Evolutionary conservation across 92 coral and sea anemone genomes (phyloP), one percentile per base, ranked within the genome.

Genomic region (Umimayanthus kanabou): DNA sequence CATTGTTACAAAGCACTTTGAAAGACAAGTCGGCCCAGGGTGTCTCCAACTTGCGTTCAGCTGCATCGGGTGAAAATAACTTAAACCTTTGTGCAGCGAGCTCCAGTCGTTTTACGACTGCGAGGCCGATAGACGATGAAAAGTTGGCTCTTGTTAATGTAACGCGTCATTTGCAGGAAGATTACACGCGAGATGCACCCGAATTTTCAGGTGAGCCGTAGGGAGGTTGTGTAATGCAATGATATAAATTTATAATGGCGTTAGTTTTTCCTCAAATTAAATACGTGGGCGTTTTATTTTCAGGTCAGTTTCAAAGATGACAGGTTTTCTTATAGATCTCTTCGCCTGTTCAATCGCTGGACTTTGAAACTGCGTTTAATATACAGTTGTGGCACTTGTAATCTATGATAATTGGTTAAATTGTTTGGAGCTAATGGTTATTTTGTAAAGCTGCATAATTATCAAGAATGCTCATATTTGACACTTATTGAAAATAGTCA

Each of bases 71-170:
- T 28, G 87, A 83, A 67, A 91, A 91, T 45, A 88, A 91, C 79
- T 64, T 91, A 64, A 91, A 91, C 72, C 67, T 87, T 37, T 65
- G 88, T 10, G 70, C 79, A 16, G 64, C 93, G 18, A 85, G 90
- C 30, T 71, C 87, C 10, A 81, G 89, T 74, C 81, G 93, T 6
- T 89, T 91, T 85, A 28, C 88, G n/a, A 49, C 91, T 53, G 94
- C 94, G 49, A 91, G 90, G 11, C 94, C 90, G 53, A 91, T 91
- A 20, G 94, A 91, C 40, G 94, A 89, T 20, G 94, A 91, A 76
- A 91, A 91, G 85, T 77, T 91, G 10, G 87, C 87, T 28, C 87
- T 83, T 70, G 87, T 70, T 16, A 83, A 83, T 43, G 87, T 83
- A 83, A 83, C 50, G 26, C 87, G 78, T 33, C 87, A 30, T 26